Base-by-base conservation (phyloP, 2,888 invertebrate genomes). In the Amphipyra tragopoginis region DNA sequence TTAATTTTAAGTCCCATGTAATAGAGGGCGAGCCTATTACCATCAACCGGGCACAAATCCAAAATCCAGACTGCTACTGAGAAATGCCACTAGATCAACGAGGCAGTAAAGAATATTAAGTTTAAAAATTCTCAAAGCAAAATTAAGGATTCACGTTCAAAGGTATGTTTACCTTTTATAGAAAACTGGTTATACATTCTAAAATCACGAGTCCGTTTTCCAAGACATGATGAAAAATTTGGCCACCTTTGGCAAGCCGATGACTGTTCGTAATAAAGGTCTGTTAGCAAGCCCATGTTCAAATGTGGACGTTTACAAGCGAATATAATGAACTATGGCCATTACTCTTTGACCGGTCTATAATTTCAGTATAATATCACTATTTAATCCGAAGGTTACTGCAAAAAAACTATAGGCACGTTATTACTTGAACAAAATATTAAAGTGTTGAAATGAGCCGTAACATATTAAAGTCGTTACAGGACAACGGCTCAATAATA, bases 401-500 rank as follows among this genome's bases (percentile, higher is more conserved):
- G 21, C 40, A 40, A 57, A 69, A n/a, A 68, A 68, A 52, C 21
- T 56, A 55, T 45, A n/a, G n/a, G n/a, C n/a, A 64, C 42, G 34
- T 56, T 36, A 54, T 51, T 14, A 51, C 51, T 43, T 40, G 53
- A 50, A 57, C 70, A 49, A 77, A 66, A 69, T 75, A 78, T 58
- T 52, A 64, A 65, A 59, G 63, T 61, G 73, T 68, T 74, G 53
- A 76, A 79, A 77, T 79, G 68, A 71, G 74, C 64, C 74, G 57
- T 77, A 77, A 73, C 72, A 75, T 77, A 72, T 78, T 77, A 77
- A 78, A 76, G 71, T 68, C 59, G 72, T 69, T 66, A 80, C 76
- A 75, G 79, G 75, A 77, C 73, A 82, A 70, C 70, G 72, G 71
- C 82, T 86, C 85, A 85, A 86, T 86, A 86, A 85, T 85, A 83